phyloP scores from a whole-genome alignment of 2,888 invertebrate species.

The Papilio elwesi region DNA sequence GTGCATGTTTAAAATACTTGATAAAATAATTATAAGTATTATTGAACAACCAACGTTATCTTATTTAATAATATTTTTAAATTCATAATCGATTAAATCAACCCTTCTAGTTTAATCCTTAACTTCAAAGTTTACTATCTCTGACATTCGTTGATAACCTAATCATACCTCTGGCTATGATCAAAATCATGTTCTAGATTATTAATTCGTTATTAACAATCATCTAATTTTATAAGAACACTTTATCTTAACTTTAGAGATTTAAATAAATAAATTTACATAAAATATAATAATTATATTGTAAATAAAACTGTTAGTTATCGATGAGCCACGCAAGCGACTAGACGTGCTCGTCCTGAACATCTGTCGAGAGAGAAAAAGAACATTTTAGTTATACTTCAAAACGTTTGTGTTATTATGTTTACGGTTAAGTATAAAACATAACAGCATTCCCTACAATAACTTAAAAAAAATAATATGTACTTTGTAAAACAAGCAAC shows the following conservation, averaged over 20 bases:
- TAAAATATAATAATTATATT: conserved; percentile 43
- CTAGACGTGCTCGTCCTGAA: conserved; percentile 90
- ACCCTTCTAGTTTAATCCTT: conserved; percentile 38
- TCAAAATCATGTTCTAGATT: not conserved
- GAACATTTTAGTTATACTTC: conserved; percentile 71
- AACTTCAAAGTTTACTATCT: conserved; percentile 22
- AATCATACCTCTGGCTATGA: not conserved
- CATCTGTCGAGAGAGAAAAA: conserved; percentile 87
- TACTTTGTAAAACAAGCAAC: conserved; percentile 22
- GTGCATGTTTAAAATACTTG: not conserved
- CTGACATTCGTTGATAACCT: conserved; percentile 24
- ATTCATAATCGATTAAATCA: conserved; percentile 7
- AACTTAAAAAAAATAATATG: conserved; percentile 8
- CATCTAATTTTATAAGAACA: conserved; percentile 73
- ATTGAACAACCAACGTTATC: conserved; percentile 34
- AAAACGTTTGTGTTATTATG: conserved; percentile 3
- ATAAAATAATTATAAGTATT: not conserved
- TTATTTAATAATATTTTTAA: conserved; percentile 12
- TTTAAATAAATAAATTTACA: conserved; percentile 38
- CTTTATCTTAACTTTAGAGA: conserved; percentile 71
- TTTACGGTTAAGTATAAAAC: not conserved
- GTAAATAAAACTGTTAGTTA: conserved; percentile 48
- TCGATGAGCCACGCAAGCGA: conserved; percentile 67
- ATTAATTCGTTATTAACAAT: conserved; percentile 41
- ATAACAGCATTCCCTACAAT: conserved; percentile 15